Conservation (phyloP, 2,113 vertebrate genomes). For the Oncorhynchus tshawytscha region DNA sequence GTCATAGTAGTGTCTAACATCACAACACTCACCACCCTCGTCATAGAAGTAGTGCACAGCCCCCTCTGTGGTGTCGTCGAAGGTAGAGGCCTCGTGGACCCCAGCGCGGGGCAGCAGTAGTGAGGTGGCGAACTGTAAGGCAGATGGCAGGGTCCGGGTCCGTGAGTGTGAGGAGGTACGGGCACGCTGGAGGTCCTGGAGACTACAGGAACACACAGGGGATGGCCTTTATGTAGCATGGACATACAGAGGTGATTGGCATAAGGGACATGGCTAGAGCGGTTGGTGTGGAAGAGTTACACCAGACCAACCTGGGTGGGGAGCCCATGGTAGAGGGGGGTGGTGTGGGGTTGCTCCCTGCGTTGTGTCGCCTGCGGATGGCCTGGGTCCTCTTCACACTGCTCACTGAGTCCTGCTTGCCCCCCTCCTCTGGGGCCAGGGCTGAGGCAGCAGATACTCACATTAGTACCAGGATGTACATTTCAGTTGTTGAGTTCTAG, state of each 20-base stretch:
- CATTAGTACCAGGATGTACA: neutral
- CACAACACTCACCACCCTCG: slow-evolving; percentile 78
- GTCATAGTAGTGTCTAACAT: no score
- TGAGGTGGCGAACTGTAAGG: slow-evolving; percentile 86
- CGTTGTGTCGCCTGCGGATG: slow-evolving; percentile 86
- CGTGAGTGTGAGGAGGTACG: slow-evolving; percentile 84
- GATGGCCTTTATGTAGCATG: no score
- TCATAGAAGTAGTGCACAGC: slow-evolving; percentile 90
- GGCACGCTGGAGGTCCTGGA: slow-evolving; percentile 83
- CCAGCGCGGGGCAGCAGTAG: slow-evolving; percentile 81
- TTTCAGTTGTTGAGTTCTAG: no score
- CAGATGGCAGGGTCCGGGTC: slow-evolving; percentile 82
- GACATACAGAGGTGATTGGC: no score
- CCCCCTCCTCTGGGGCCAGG: slow-evolving; percentile 70
- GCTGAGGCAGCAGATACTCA: slow-evolving; percentile 51
- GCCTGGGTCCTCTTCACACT: slow-evolving; percentile 85
- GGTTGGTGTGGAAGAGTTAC: neutral
- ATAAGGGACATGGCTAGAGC: neutral
- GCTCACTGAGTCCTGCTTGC: slow-evolving; percentile 78
- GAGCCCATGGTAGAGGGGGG: slow-evolving; percentile 89
- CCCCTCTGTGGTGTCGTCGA: slow-evolving; percentile 87
- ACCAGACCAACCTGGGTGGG: slow-evolving; percentile 78
- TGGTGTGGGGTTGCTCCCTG: slow-evolving; percentile 88
- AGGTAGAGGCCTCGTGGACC: slow-evolving; percentile 87
- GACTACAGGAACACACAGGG: slow-evolving; percentile 54